Evolutionary conservation across 2,113 vertebrate species (phyloP), one percentile per base, ranked within the genome.

Genomic region (Microtus montanus): DNA sequence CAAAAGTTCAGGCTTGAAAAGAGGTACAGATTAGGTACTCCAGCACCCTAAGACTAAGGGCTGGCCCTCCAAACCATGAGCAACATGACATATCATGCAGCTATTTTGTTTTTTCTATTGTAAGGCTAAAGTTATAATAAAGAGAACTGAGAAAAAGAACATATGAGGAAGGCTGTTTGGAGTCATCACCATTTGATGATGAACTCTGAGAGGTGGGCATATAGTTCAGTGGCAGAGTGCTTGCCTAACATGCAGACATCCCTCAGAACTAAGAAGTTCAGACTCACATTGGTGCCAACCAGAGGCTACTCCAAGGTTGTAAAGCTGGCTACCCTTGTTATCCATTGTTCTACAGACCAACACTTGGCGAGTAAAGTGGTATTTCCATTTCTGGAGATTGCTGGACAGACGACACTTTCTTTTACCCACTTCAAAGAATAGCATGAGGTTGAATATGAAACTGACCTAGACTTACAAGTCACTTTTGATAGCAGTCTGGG

Each of bases 241-340:
- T 63, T 38, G 54, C n/a, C 80, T 30, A 63, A 10, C 58, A 19
- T 63, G n/a, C n/a, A 30, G 35, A 82, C 22, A 83, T 61, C 24
- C 54, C 79, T 63, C n/a, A 63, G n/a, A 83, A 63, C 79, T 83
- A 83, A 80, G 35, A n/a, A 82, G 79, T 83, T 83, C 79, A 83
- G 54, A 63, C n/a, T 28, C 54, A 63, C 14, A 38, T 41, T 83
- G n/a, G 24, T 82, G 38, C n/a, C 58, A 84, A 63, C 28, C 26
- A 63, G 22, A 63, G 80, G n/a, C 24, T 83, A 58, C n/a, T 28
- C 24, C 24, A 41, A 41, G 58, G n/a, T 41, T 83, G 58, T 63
- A 63, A 63, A 61, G n/a, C n/a, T 63, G 58, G 24, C 80, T 26
- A 14, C 58, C 24, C 14, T 83, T 64, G 38, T 84, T 63, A 61